Base-by-base conservation (phyloP, 2,888 invertebrate species). In the Cryptus viduatorius region DNA sequence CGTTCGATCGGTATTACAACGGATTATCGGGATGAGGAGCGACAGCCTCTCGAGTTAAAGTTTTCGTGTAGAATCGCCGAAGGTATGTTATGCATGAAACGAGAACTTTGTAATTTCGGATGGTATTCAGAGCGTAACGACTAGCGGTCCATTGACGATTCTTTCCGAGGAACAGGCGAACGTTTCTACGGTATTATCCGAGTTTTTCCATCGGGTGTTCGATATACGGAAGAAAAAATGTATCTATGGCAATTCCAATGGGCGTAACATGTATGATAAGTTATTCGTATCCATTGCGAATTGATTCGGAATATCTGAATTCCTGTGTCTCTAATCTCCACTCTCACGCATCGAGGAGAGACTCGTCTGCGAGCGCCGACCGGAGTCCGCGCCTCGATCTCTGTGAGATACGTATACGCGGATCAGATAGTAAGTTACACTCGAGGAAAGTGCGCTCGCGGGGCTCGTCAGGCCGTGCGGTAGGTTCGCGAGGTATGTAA, bases 381-480 rank as follows among this genome's bases (percentile, higher is more conserved):
- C 44, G 19, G 48, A n/a, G 50, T 48, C 56, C 19, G 56, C 19
- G 24, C 12, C 42, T 50, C 48, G 50, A 79, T 82, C 59, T 50
- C 37, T 24, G 64, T 59, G 68, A 67, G 73, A 78, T 64, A 76
- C 19, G 59, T 65, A 37, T 37, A 50, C 19, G 24, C 65, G n/a
- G 42, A 46, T 61, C 65, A 19, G 65, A 56, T 42, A 61, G 67
- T 19, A 56, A 19, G 3, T 44, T 68, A 68, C 50, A 76, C 37
- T 59, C 56, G 72, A 73, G 61, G 72, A 82, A 78, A 78, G 67
- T 68, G 59, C 53, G 64, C 56, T 56, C 19, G 56, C 56, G 56
- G 19, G 56, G 56, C 24, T 56, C 37, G 37, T 37, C 37, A 24
- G 16, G 64, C 68, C 24, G 59, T 81, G 64, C 42, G 12, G 53